Percentiles rank a stretch among this genome's conserved stretches.
Conservation (phyloP, 2,888 invertebrate species). For the Hirtodrosophila confusa region DNA sequence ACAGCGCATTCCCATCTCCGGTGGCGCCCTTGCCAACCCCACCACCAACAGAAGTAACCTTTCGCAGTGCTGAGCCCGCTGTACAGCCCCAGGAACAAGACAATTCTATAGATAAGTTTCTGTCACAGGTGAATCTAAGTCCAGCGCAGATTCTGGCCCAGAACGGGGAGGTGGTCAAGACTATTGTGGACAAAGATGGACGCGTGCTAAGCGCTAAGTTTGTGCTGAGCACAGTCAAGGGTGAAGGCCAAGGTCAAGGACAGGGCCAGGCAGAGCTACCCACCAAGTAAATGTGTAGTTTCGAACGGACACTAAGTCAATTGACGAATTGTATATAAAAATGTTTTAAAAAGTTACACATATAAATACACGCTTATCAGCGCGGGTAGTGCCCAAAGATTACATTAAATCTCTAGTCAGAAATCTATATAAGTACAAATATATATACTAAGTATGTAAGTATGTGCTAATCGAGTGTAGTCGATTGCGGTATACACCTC, state of each 20-base stretch:
- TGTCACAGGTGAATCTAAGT: slow-evolving; percentile 59
- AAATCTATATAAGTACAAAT: not conserved
- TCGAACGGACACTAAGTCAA: not conserved
- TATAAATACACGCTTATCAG: slow-evolving; percentile 32
- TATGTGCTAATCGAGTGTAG: too few species aligned
- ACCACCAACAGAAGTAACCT: not conserved
- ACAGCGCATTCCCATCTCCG: not conserved
- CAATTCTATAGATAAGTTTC: slow-evolving; percentile 55
- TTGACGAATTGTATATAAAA: not conserved
- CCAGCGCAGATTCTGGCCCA: slow-evolving; percentile 55
- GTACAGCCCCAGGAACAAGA: slow-evolving; percentile 1
- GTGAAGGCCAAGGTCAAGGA: not conserved
- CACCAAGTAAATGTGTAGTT: slow-evolving; percentile 19
- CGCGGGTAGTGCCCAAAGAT: slow-evolving; percentile 23
- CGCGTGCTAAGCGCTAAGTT: slow-evolving; percentile 69
- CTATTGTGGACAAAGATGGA: slow-evolving; percentile 71
- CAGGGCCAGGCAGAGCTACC: slow-evolving; percentile 11
- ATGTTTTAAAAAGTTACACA: not conserved
- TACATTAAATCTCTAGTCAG: slow-evolving; percentile 1
- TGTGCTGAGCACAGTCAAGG: slow-evolving; percentile 61
- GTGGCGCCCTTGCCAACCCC: slow-evolving; percentile 1
- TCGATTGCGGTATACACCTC: too few species aligned
- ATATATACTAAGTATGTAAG: too few species aligned
- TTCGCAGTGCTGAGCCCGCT: not conserved
- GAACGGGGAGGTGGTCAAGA: slow-evolving; percentile 64